Evolutionary conservation across 1,140 invertebrate species (phyloP).

Genomic region (Pantala flavescens): DNA sequence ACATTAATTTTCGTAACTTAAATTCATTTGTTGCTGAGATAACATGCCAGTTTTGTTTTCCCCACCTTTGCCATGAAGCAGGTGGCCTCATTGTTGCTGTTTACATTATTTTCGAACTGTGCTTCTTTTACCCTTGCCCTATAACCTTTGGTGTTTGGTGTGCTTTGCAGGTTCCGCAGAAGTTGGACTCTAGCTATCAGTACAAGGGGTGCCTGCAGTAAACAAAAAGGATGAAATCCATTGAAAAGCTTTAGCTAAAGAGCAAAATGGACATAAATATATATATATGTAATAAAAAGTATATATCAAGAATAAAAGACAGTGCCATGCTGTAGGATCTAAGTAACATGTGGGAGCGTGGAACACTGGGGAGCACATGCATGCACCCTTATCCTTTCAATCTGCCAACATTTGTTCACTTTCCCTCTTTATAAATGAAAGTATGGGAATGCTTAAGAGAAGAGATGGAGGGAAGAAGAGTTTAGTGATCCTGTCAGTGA

Average conservation of each 20-base stretch:
- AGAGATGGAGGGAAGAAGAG: background rate
- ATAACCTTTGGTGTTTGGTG: conserved; percentile 16
- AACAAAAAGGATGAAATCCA: conserved; percentile 11
- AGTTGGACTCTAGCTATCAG: conserved; percentile 16
- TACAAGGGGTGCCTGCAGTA: conserved; percentile 16
- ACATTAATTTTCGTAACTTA: background rate
- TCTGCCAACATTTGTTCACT: background rate
- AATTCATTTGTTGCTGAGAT: too few species aligned
- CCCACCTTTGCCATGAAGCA: background rate
- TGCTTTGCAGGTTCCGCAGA: conserved; percentile 16
- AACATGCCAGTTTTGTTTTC: too few species aligned
- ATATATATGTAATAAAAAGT: background rate
- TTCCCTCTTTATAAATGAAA: background rate
- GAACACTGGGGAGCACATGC: background rate
- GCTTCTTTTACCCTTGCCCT: background rate
- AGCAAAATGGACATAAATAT: conserved; percentile 3
- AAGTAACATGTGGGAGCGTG: background rate
- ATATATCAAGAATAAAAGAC: conserved; percentile 4
- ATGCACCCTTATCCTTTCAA: background rate
- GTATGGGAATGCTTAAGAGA: background rate
- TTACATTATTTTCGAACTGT: background rate
- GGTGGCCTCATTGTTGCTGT: background rate
- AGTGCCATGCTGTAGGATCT: conserved; percentile 3
- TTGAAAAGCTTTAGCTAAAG: conserved; percentile 1
- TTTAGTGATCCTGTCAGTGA: background rate